Percentiles rank a stretch among this genome's conserved stretches.
These are phyloP conservation scores for Parotocinclus haroldoi DNA, from an alignment of 2,797 vertebrate species.

Conservation along the genomic window DNA sequence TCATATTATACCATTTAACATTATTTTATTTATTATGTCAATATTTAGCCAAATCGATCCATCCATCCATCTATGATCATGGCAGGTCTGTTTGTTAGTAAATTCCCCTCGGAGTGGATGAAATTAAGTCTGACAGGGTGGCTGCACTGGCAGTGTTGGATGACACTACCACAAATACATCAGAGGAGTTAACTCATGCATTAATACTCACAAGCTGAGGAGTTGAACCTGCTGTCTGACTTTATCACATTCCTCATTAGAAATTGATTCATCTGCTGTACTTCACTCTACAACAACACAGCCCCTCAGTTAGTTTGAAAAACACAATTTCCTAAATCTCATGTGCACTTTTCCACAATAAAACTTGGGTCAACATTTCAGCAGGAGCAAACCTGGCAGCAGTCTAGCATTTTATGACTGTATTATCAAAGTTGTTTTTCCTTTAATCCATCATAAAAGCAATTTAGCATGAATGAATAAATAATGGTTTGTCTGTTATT, in stretches of 20 bases:
- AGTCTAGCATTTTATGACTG: too few relatives aligned
- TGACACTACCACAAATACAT: conserved; percentile 36
- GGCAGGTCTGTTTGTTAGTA: conserved; percentile 8
- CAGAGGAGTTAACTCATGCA: conserved; percentile 28
- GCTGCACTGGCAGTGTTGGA: conserved; percentile 26
- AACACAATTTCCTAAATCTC: conserved; percentile 10
- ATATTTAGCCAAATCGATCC: too few relatives aligned
- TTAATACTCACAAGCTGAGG: conserved; percentile 34
- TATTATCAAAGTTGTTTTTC: too few relatives aligned
- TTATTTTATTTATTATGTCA: too few relatives aligned
- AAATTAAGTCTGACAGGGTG: conserved; percentile 45
- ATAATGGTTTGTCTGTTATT: neutral
- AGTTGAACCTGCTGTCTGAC: conserved; percentile 36
- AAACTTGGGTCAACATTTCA: neutral
- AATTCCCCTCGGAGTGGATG: conserved; percentile 38
- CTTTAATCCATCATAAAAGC: neutral
- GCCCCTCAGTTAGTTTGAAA: conserved; percentile 5
- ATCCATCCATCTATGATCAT: too few relatives aligned
- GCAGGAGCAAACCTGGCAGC: too few relatives aligned
- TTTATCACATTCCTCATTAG: conserved; percentile 46
- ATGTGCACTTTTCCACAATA: conserved; percentile 6
- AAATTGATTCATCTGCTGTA: conserved; percentile 15
- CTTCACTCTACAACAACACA: conserved; percentile 9
- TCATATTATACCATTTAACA: too few relatives aligned
- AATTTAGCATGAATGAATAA: conserved; percentile 16